phyloP scores from a whole-genome alignment of 2,797 vertebrate genomes.

The Mionectes olivaceus region DNA sequence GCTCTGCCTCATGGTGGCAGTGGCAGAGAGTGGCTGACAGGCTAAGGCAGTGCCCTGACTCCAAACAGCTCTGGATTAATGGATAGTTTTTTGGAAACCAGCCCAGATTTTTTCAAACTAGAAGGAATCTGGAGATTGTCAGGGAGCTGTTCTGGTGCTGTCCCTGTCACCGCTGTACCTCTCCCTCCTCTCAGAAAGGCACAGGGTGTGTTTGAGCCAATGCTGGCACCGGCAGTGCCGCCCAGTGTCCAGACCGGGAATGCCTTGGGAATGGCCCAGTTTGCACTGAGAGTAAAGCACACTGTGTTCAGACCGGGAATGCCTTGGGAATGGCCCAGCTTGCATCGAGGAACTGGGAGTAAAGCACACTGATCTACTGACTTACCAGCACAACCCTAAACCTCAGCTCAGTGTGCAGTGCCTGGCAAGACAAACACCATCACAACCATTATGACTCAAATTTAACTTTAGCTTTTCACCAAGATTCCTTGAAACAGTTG shows the following conservation, averaged over 20 bases:
- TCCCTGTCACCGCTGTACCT: not conserved
- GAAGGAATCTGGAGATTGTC: not conserved
- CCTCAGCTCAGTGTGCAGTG: not conserved
- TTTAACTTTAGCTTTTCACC: not conserved
- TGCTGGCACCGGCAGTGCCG: not conserved
- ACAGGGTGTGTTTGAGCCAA: not conserved
- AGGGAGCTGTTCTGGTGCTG: not conserved
- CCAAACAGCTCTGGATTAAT: not conserved
- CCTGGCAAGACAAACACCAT: not conserved
- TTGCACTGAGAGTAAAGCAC: not conserved
- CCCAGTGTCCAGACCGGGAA: not conserved
- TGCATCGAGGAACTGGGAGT: not conserved
- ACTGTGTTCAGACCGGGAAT: not conserved
- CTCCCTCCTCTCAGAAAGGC: not conserved
- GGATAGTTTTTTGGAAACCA: not conserved
- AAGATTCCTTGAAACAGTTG: not conserved
- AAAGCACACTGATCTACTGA: not conserved
- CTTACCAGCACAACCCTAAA: not conserved
- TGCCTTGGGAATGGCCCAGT: not conserved
- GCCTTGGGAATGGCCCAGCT: not conserved
- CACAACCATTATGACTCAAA: not conserved
- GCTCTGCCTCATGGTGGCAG: not conserved
- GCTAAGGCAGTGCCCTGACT: not conserved
- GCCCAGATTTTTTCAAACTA: not conserved
- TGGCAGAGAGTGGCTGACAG: fast-evolving